These are phyloP conservation scores for Hemiscyllium ocellatum DNA, from an alignment of 2,113 vertebrate genomes.

Conservation along the genomic window DNA sequence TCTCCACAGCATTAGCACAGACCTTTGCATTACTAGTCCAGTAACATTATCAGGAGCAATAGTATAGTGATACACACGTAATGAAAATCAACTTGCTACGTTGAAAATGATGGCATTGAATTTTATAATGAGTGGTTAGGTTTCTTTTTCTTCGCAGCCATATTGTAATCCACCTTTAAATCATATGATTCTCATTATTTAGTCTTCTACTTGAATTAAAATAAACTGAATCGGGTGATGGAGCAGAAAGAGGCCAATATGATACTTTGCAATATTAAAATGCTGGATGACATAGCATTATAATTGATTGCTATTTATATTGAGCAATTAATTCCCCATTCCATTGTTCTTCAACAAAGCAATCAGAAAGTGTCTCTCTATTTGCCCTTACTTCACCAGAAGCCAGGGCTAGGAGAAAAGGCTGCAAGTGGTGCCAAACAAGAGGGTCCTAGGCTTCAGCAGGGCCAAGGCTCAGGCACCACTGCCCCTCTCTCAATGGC, in stretches of 20 bases:
- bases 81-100: neutral
- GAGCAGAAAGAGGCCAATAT: neutral
- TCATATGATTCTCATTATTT: neutral
- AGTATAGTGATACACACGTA: neutral
- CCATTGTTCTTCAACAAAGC: neutral
- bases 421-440: too few relatives aligned
- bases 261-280: neutral
- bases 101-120: neutral
- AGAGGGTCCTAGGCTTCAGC: too few relatives aligned
- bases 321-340: neutral
- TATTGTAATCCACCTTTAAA: neutral
- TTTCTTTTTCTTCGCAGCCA: neutral
- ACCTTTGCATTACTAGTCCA: neutral
- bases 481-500: too few relatives aligned
- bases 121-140: neutral
- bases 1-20: neutral
- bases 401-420: too few relatives aligned
- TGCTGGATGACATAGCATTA: neutral
- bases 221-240: neutral
- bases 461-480: too few relatives aligned
- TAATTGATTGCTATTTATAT: neutral
- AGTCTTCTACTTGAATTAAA: neutral
- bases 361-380: neutral
- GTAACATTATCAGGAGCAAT: neutral
- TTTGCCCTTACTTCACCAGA: neutral